Percentiles rank a stretch among this genome's conserved stretches.
These are phyloP conservation scores for Apamea sordens DNA, from an alignment of 2,888 invertebrate species.

Conservation along the genomic window DNA sequence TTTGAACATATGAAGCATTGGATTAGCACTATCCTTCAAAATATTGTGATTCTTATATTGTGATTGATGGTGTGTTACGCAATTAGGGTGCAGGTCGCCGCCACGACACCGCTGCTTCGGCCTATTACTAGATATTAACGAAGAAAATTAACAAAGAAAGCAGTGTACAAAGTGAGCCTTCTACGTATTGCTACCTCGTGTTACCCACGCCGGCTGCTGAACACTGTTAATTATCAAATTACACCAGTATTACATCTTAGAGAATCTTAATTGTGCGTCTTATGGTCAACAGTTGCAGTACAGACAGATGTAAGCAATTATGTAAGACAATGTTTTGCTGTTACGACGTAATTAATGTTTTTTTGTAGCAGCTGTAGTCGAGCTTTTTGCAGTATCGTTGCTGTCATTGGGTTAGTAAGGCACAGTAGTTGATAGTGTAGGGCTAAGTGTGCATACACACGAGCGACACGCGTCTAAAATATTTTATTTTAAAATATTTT, in stretches of 20 bases:
- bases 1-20: not conserved
- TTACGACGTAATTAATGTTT: conserved; percentile 26
- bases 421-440: not conserved
- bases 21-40: not conserved
- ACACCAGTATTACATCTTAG: conserved; percentile 58
- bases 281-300: conserved; percentile 52
- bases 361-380: conserved; percentile 18
- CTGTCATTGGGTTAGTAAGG: conserved; percentile 43
- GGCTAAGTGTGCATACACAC: too few species aligned
- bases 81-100: not conserved
- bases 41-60: not conserved
- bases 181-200: not conserved
- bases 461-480: too few species aligned
- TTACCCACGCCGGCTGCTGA: conserved; percentile 32
- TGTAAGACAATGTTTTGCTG: conserved; percentile 42
- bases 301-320: conserved; percentile 64
- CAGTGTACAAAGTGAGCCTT: conserved; percentile 21
- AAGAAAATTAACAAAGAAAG: not conserved
- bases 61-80: not conserved
- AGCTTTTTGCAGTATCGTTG: conserved; percentile 13
- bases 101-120: not conserved
- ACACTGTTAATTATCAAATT: conserved; percentile 62
- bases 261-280: conserved; percentile 60
- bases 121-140: not conserved
- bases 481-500: too few species aligned